Conservation (phyloP, 2,113 vertebrate genomes). For the Gracilinanus agilis region DNA sequence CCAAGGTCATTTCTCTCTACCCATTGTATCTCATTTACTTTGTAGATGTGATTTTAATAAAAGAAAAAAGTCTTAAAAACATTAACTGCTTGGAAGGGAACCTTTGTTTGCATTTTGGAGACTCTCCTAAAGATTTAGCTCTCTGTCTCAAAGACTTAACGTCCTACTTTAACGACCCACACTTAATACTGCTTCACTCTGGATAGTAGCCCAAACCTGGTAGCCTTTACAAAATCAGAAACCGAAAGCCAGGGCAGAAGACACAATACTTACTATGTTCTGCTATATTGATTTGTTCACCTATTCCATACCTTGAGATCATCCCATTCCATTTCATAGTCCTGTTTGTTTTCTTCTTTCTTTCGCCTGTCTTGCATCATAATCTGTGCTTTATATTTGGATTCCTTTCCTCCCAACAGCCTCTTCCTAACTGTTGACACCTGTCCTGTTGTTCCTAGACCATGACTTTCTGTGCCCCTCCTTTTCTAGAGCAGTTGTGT, state of each 20-base stretch:
- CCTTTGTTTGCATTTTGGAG: neutral
- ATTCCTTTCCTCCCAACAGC: neutral
- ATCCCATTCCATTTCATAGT: neutral
- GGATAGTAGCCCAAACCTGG: slow-evolving; percentile 20
- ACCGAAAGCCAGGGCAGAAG: slow-evolving; percentile 19
- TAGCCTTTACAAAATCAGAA: neutral
- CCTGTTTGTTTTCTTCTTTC: neutral
- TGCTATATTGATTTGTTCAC: neutral
- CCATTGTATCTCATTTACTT: neutral
- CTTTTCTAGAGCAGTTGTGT: neutral
- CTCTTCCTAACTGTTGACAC: neutral
- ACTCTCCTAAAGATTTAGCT: neutral
- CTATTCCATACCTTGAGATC: neutral
- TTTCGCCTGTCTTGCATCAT: slow-evolving; percentile 19
- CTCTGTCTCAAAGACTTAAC: neutral
- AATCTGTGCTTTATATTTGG: neutral
- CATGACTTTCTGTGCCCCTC: neutral
- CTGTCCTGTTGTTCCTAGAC: neutral
- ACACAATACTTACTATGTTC: neutral
- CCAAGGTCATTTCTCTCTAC: neutral
- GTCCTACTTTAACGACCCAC: neutral
- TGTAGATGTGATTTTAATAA: neutral
- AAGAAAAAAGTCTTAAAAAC: neutral
- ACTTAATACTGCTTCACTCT: neutral
- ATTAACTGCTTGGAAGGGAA: neutral